Evolutionary conservation across 2,888 invertebrate genomes (phyloP).

Genomic region (Lissocephala sabroskyi): DNA sequence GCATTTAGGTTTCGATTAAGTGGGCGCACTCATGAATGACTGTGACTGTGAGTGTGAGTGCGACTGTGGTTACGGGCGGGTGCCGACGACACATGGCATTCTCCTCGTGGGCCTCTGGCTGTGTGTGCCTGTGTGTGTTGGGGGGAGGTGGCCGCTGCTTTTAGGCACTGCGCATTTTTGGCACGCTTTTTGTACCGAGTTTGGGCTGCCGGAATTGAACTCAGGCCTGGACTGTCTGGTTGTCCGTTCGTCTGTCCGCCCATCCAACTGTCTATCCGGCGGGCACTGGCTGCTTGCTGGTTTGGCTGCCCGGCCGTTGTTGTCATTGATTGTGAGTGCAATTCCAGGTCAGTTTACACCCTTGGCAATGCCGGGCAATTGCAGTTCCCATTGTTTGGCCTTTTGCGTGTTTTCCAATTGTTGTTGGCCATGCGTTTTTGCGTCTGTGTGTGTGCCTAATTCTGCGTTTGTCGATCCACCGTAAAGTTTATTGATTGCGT

Average conservation of each 20-base stretch:
- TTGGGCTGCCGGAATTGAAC: no score
- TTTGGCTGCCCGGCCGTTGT: not conserved
- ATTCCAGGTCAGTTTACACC: slow-evolving; percentile 16
- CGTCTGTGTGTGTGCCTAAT: not conserved
- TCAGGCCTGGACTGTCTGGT: not conserved
- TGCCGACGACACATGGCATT: no score
- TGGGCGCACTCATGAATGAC: not conserved
- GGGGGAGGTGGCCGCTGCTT: not conserved
- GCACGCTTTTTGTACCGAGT: slow-evolving; percentile 3
- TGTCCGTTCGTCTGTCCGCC: not conserved
- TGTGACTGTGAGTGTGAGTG: not conserved
- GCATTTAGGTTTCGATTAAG: slow-evolving; percentile 35
- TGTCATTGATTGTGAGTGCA: slow-evolving; percentile 4
- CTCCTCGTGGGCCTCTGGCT: slow-evolving; percentile 4
- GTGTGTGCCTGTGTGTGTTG: slow-evolving; percentile 10
- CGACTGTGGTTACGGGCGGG: slow-evolving; percentile 7
- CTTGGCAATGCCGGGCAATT: slow-evolving; percentile 6
- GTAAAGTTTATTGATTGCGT: slow-evolving; percentile 2
- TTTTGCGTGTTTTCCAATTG: slow-evolving; percentile 2
- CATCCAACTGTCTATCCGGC: not conserved
- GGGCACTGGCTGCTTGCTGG: not conserved
- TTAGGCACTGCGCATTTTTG: slow-evolving; percentile 3
- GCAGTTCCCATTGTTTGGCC: slow-evolving; percentile 4
- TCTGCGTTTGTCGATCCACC: slow-evolving; percentile 1
- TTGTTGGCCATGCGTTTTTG: not conserved